Evolutionary conservation across 2,888 invertebrate species (phyloP).

Genomic region (Crocallis elinguaria): DNA sequence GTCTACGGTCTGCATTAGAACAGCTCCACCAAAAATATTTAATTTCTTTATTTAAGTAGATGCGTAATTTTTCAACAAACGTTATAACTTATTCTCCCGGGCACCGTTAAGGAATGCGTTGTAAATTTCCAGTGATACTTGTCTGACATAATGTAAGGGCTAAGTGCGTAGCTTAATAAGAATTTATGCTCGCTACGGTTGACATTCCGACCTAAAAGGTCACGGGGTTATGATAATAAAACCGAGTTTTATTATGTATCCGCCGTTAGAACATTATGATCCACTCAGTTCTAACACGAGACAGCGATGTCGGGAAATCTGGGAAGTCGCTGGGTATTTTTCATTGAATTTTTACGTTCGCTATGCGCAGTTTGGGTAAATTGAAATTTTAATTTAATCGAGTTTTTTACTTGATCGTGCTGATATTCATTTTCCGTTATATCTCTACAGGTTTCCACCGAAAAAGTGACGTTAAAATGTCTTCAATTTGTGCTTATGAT

Average conservation of each 20-base stretch:
- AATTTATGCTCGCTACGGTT: slow-evolving; percentile 31
- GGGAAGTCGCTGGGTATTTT: slow-evolving; percentile 13
- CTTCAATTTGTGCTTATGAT: too few relatives aligned
- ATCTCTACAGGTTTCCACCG: not conserved
- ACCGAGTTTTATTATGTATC: slow-evolving; percentile 32
- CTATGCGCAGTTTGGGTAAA: slow-evolving; percentile 10
- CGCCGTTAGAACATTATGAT: slow-evolving; percentile 33
- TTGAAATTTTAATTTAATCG: slow-evolving; percentile 19
- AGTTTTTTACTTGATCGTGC: slow-evolving; percentile 10
- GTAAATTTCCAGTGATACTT: slow-evolving; percentile 32
- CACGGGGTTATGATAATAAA: slow-evolving; percentile 35
- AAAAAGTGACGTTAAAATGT: too few relatives aligned
- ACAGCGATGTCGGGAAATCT: slow-evolving; percentile 17
- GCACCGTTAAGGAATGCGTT: slow-evolving; percentile 25
- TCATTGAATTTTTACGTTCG: slow-evolving; percentile 21
- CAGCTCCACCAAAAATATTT: too few relatives aligned
- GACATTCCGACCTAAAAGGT: slow-evolving; percentile 31
- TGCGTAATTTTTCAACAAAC: slow-evolving; percentile 18
- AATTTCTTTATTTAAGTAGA: slow-evolving; percentile 1
- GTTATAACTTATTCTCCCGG: slow-evolving; percentile 15
- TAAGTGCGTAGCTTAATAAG: slow-evolving; percentile 33
- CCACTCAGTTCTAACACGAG: slow-evolving; percentile 28
- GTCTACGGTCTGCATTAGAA: too few relatives aligned
- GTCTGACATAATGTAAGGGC: slow-evolving; percentile 30
- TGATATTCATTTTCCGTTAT: not conserved